phyloP scores from a whole-genome alignment of 2,113 vertebrate species.

The Crotalus tigris region DNA sequence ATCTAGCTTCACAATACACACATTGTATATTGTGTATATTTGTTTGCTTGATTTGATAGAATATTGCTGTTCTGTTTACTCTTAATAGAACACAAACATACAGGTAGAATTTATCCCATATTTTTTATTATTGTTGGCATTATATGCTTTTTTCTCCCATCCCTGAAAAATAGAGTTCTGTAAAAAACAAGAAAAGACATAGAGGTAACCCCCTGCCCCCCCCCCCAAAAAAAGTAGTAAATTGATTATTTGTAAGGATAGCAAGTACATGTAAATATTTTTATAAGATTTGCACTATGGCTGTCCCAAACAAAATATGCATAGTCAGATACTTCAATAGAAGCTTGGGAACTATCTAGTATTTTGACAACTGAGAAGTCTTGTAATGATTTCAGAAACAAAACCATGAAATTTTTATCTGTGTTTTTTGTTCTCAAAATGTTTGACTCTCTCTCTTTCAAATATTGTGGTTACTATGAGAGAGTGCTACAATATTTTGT shows the following conservation, averaged over 20 bases:
- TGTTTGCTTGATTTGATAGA: not conserved
- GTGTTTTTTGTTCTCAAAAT: conserved; percentile 32
- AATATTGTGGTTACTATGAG: conserved; percentile 33
- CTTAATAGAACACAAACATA: not conserved
- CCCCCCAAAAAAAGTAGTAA: conserved; percentile 9
- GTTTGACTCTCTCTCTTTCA: conserved; percentile 1
- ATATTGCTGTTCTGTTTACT: not conserved
- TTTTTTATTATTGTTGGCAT: not conserved
- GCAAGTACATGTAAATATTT: not conserved
- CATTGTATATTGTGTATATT: not conserved
- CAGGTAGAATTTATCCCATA: not conserved
- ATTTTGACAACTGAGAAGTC: not conserved
- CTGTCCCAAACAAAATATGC: not conserved
- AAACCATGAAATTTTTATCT: conserved; percentile 25
- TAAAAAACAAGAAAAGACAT: not conserved
- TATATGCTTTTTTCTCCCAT: not conserved
- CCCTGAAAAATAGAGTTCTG: not conserved
- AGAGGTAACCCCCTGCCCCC: not conserved
- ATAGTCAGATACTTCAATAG: not conserved
- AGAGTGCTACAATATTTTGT: conserved; percentile 34
- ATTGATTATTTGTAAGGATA: not conserved
- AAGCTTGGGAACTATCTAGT: not conserved
- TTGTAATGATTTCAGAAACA: conserved; percentile 17
- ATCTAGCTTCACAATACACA: not conserved
- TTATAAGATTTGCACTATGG: not conserved